Conservation (phyloP, 2,888 invertebrate species). For the Mythimna impura region DNA sequence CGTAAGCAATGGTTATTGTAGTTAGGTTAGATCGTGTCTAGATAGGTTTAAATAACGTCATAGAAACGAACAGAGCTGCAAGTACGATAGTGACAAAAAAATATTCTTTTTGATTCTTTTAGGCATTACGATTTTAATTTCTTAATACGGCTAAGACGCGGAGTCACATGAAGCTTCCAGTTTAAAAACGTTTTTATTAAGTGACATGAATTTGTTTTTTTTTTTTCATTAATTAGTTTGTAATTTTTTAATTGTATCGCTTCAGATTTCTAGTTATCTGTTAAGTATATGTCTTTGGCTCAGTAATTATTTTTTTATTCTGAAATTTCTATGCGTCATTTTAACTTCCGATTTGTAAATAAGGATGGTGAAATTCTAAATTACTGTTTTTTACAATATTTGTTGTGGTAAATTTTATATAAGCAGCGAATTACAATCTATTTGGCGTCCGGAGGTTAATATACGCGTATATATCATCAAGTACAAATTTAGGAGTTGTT, state of each 20-base stretch:
- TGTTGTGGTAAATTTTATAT: conserved; percentile 68
- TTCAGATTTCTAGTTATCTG: conserved; percentile 77
- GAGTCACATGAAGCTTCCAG: conserved; percentile 87
- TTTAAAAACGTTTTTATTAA: conserved; percentile 77
- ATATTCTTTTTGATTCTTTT: conserved; percentile 72
- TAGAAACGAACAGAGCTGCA: conserved; percentile 80
- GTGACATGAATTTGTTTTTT: conserved; percentile 85
- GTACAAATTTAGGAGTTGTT: conserved; percentile 87
- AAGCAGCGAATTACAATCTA: conserved; percentile 79
- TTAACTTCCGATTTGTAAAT: conserved; percentile 80
- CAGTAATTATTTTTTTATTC: conserved; percentile 71
- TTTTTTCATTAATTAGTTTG: conserved; percentile 84
- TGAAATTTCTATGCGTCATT: conserved; percentile 69
- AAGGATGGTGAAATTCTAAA: conserved; percentile 76
- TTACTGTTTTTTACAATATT: conserved; percentile 61
- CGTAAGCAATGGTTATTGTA: conserved; percentile 79
- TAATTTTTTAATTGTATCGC: conserved; percentile 85
- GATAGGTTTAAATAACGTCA: conserved; percentile 86
- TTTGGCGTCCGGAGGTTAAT: conserved; percentile 82
- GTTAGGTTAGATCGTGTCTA: conserved; percentile 81
- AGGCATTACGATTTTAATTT: conserved; percentile 77
- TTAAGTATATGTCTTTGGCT: conserved; percentile 78
- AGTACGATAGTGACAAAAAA: conserved; percentile 70
- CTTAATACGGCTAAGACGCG: conserved; percentile 76
- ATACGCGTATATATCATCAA: conserved; percentile 82